phyloP scores from a whole-genome alignment of 2,888 invertebrate species.

The Drosophila neutralis region DNA sequence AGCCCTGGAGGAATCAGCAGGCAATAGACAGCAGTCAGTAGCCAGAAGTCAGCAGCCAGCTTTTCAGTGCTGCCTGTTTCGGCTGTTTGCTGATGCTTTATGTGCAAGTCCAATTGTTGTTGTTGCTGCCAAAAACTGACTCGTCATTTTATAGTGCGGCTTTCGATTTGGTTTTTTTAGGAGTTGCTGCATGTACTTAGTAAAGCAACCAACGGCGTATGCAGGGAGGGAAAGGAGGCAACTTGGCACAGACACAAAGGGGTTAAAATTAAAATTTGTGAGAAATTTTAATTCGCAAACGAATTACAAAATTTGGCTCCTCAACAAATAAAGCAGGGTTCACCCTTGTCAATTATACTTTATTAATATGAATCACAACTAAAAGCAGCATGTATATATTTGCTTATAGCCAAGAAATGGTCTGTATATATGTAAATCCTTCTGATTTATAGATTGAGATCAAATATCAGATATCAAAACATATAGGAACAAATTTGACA shows the following conservation, averaged over 20 bases:
- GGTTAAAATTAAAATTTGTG: neutral
- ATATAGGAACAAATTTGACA: neutral
- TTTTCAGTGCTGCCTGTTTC: slow-evolving; percentile 64
- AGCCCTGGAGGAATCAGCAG: slow-evolving; percentile 31
- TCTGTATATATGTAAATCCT: neutral
- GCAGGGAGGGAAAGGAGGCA: neutral
- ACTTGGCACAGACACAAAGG: neutral
- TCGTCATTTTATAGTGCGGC: slow-evolving; percentile 60
- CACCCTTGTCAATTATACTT: neutral
- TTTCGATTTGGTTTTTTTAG: slow-evolving; percentile 17
- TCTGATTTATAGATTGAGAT: neutral
- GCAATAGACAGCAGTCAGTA: slow-evolving; percentile 12
- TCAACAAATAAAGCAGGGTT: neutral
- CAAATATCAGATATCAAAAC: neutral
- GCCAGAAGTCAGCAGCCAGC: slow-evolving; percentile 16
- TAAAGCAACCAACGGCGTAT: neutral
- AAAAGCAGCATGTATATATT: neutral
- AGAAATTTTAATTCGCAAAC: neutral
- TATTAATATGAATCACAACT: neutral
- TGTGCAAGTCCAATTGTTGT: slow-evolving; percentile 72
- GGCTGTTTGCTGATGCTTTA: slow-evolving; percentile 49
- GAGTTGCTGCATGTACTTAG: slow-evolving; percentile 50
- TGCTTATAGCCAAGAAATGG: too few species aligned
- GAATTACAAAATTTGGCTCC: neutral
- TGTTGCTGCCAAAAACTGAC: slow-evolving; percentile 46